These are phyloP conservation scores for Baronia brevicornis DNA, from an alignment of 2,888 invertebrate species.

Conservation along the genomic window DNA sequence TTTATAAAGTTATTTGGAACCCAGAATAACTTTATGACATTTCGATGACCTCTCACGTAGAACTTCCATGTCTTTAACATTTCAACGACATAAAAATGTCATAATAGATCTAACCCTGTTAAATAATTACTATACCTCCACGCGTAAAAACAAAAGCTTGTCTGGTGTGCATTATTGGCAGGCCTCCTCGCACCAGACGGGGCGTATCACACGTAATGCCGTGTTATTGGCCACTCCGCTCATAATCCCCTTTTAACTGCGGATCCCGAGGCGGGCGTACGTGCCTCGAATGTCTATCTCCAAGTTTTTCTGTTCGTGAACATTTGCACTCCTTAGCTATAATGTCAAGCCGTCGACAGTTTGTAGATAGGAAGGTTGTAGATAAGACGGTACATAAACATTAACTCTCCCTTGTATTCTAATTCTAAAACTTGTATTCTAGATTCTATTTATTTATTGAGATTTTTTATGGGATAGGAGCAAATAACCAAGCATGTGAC, in stretches of 20 bases:
- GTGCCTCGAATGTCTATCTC: constrained; percentile 54
- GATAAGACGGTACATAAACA: constrained; percentile 6
- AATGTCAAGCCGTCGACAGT: constrained; percentile 33
- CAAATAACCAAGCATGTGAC: no score
- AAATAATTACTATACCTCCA: no score
- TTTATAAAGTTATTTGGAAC: no score
- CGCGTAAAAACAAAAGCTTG: constrained; percentile 39
- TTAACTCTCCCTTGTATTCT: background rate
- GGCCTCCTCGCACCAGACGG: constrained; percentile 24
- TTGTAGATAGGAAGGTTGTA: constrained; percentile 1
- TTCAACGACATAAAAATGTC: no score
- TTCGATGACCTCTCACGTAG: no score
- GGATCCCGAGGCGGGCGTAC: constrained; percentile 44
- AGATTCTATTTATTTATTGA: no score
- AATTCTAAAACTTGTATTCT: no score
- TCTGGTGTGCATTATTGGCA: constrained; percentile 46
- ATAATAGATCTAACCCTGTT: no score
- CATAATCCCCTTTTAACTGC: constrained; percentile 73
- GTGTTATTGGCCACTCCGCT: constrained; percentile 64
- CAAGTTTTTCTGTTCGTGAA: constrained; percentile 44
- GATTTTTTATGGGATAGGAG: no score
- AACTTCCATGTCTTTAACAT: no score
- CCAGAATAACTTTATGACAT: no score
- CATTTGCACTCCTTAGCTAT: constrained; percentile 56
- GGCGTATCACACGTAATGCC: constrained; percentile 44